These are phyloP conservation scores for Myotis planiceps DNA, from an alignment of 2,797 vertebrate genomes.

Conservation along the genomic window DNA sequence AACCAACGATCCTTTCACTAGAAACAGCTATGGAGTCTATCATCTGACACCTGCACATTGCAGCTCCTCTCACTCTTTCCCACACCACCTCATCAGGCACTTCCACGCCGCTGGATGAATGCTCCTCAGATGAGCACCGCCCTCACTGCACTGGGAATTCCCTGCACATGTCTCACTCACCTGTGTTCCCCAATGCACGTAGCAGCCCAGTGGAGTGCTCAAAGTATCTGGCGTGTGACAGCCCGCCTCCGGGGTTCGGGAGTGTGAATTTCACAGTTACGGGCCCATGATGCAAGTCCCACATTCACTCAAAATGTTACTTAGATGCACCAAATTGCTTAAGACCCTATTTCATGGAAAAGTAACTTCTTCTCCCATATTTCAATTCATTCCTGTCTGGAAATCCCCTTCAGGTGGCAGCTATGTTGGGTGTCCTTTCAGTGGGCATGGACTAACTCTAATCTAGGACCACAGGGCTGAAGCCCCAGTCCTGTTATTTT, in stretches of 20 bases:
- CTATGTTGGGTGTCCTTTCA: not conserved
- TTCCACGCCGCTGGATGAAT: rapidly evolving
- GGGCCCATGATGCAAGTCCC: not conserved
- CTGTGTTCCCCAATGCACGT: not conserved
- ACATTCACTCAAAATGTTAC: not conserved
- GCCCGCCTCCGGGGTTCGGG: not conserved
- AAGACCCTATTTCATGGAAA: not conserved
- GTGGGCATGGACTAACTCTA: not conserved
- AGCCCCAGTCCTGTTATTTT: not conserved
- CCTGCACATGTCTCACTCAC: not conserved
- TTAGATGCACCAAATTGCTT: not conserved
- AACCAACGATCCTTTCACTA: not conserved
- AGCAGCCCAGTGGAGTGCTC: not conserved
- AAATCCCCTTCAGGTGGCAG: not conserved
- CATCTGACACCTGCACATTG: not conserved
- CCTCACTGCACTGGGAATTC: not conserved
- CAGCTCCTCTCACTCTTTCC: not conserved
- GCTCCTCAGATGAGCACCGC: rapidly evolving
- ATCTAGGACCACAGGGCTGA: not conserved
- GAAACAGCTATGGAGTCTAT: not conserved
- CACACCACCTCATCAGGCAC: not conserved
- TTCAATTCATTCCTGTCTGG: not conserved
- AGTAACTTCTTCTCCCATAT: not conserved
- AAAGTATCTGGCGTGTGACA: not conserved
- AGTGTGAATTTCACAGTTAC: not conserved